phyloP scores from a whole-genome alignment of 2,113 vertebrate species.

The Alosa alosa region DNA sequence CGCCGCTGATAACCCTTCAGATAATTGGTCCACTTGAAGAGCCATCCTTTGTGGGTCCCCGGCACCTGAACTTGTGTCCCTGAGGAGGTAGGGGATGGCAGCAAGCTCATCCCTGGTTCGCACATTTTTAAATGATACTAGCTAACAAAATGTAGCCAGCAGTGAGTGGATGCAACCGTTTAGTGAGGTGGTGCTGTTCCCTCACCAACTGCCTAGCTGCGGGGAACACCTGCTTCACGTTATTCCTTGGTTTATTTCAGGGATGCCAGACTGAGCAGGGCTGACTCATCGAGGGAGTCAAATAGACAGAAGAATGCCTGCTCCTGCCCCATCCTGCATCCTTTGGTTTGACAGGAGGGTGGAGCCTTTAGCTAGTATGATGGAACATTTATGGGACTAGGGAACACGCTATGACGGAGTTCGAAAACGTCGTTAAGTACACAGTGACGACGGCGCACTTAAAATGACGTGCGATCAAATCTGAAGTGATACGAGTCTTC shows the following conservation, averaged over 20 bases:
- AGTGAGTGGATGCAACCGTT: background rate
- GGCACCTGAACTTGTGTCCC: constrained; percentile 53
- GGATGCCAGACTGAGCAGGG: background rate
- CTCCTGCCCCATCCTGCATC: constrained; percentile 11
- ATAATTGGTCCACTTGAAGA: constrained; percentile 96
- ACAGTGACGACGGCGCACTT: background rate
- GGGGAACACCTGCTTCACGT: background rate
- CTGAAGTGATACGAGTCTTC: background rate
- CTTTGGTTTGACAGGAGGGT: constrained; percentile 19
- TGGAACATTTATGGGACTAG: constrained; percentile 22
- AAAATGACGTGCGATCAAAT: background rate
- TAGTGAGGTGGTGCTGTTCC: background rate
- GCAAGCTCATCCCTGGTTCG: constrained; percentile 59
- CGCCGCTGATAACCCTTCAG: constrained; percentile 93
- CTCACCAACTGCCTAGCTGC: background rate
- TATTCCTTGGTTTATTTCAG: constrained; percentile 7
- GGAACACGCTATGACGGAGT: constrained; percentile 19
- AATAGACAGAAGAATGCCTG: background rate
- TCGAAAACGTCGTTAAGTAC: constrained; percentile 28
- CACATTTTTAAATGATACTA: constrained; percentile 43
- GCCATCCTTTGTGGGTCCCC: constrained; percentile 83
- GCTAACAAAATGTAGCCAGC: background rate
- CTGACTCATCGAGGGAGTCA: constrained; percentile 12
- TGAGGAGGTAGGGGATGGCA: constrained; percentile 65
- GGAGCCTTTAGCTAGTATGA: constrained; percentile 20